Evolutionary conservation across 2,797 vertebrate species (phyloP), one percentile per base, ranked within the genome.

Genomic region (Neostethus bicornis): DNA sequence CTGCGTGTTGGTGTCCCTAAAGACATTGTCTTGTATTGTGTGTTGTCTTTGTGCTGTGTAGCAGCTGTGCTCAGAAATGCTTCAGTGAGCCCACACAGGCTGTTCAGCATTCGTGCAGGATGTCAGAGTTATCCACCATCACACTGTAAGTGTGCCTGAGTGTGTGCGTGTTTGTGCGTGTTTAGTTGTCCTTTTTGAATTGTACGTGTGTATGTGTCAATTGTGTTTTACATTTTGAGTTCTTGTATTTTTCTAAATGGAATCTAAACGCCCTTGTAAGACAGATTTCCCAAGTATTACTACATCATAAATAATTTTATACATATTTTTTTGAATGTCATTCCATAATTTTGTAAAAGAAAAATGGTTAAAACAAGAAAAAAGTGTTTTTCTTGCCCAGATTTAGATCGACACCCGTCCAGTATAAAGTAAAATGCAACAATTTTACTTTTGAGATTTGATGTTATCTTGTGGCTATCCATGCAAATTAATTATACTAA

Each of bases 31-130:
- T 83, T 91, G 84, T 87, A 53, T 68, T 88, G 85, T 87, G 89
- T 94, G 92, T 93, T 94, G 93, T 96, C 94, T 94, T 95, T 97
- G 94, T 97, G 94, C 86, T 90, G 93, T 95, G 94, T 94, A 96
- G 95, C 96, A 99, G 96, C 96, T 99, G 96, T 96, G 95, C 96
- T 94, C 96, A 98, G 97, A 98, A 98, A 96, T 98, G 97, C 96
- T 97, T 96, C 96, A 97, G 96, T 97, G 95, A 94, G 91, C 95
- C 95, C 91, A 93, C 94, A 92, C 95, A 96, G 93, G 94, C 94
- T 93, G 94, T 93, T 91, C 96, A 97, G 92, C 96, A 98, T 93
- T 95, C 96, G 92, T 98, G 95, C 96, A 97, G 94, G 96, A 98
- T 98, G 95, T 98, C 97, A 96, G 96, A 98, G 91, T 96, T 99